Base-by-base conservation (phyloP, 2,797 vertebrate species). In the Typhlichthys eigenmanni region DNA sequence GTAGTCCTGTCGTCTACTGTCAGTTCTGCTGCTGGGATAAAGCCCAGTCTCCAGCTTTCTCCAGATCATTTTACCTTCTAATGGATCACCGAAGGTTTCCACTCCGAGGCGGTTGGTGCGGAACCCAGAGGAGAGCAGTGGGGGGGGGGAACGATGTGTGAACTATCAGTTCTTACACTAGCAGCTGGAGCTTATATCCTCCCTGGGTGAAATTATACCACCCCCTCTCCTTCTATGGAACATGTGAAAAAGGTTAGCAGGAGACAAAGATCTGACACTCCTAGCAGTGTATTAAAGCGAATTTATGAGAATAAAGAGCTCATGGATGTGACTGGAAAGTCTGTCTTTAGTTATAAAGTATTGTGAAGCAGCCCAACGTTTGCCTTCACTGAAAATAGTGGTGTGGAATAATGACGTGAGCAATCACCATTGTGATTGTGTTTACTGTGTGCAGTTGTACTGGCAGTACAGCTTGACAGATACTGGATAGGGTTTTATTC, bases 141-240 rank as follows among this genome's bases (percentile, higher is more conserved):
- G 64, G 10, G 16, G 16, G 16, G 60, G 63, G 70, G 58, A 57
- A 58, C 38, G 52, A 79, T 14, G 80, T 88, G 87, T 85, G 84
- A 88, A 85, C 76, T 83, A 79, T 87, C 87, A 73, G 72, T 79
- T 85, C 82, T 74, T 85, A 83, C 69, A 74, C 68, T 72, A 88
- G 89, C 91, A 92, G 93, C 92, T 91, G 93, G 93, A 94, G 91
- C 91, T 87, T 83, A 89, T 93, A 57, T 65, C 89, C 88, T 91
- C 92, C 92, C 90, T 55, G 91, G 92, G 92, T 93, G 91, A 94
- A 94, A 94, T 94, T 90, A 92, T 85, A 90, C 89, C 91, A 89
- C 85, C 89, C 92, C 88, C 85, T n/a, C 85, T 87, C 63, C 68
- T 80, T 71, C 64, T 64, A 76, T 81, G 90, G 91, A 94, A 94